Evolutionary conservation across 2,113 vertebrate species (phyloP).

Genomic region (Elachura formosa): DNA sequence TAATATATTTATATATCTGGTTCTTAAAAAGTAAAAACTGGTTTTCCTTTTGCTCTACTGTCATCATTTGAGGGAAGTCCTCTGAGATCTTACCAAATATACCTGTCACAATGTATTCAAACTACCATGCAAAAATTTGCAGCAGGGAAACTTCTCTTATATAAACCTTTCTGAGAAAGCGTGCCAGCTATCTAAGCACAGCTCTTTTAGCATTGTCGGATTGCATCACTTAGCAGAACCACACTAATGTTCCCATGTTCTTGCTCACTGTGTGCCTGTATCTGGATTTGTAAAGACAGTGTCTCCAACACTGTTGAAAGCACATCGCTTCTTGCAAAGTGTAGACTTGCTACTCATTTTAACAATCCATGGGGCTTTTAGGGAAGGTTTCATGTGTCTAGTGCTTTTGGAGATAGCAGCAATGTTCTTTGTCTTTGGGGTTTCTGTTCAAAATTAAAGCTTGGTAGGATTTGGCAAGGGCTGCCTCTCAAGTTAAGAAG

Average conservation of each 20-base stretch:
- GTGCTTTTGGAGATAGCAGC: not conserved
- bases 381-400: not conserved
- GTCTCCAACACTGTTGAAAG: not conserved
- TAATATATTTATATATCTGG: not conserved
- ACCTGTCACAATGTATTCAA: not conserved
- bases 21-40: not conserved
- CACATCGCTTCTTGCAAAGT: not conserved
- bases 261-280: accelerated
- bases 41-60: not conserved
- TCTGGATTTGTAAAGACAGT: not conserved
- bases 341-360: not conserved
- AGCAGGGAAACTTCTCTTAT: not conserved
- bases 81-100: not conserved
- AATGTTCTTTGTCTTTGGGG: not conserved
- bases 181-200: not conserved
- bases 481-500: not conserved
- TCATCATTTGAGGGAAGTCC: not conserved
- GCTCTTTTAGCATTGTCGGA: not conserved
- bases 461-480: not conserved
- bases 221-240: not conserved
- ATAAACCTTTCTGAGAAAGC: not conserved
- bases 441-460: not conserved
- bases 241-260: accelerated
- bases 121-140: not conserved
- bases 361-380: not conserved